Evolutionary conservation across 2,113 vertebrate genomes (phyloP).

Genomic region (Orthonyx spaldingii): DNA sequence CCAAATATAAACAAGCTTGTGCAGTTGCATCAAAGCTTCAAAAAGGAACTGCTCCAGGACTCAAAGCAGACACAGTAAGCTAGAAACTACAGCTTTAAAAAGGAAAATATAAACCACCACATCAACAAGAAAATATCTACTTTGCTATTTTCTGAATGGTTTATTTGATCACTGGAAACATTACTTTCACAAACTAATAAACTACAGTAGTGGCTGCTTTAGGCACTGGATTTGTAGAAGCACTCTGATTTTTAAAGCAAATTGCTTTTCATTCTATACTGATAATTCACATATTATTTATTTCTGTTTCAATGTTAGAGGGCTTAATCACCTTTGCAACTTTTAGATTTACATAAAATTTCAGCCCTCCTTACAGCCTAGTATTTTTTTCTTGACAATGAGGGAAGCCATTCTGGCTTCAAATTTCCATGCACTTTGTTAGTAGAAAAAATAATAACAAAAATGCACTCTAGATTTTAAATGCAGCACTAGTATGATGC

Average conservation of each 20-base stretch:
- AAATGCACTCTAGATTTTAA: constrained; percentile 18
- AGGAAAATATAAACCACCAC: constrained; percentile 48
- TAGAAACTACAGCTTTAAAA: constrained; percentile 53
- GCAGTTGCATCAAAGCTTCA: constrained; percentile 24
- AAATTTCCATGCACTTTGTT: background rate
- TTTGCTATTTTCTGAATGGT: constrained; percentile 37
- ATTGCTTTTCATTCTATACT: constrained; percentile 13
- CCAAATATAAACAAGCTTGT: constrained; percentile 27
- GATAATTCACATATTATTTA: background rate
- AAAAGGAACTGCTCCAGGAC: constrained; percentile 36
- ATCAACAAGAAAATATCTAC: constrained; percentile 45
- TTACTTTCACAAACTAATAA: constrained; percentile 53
- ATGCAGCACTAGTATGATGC: background rate
- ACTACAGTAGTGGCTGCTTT: constrained; percentile 45
- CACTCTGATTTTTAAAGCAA: constrained; percentile 58
- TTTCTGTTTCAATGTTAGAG: background rate
- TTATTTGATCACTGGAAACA: constrained; percentile 41
- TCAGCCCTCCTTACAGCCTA: background rate
- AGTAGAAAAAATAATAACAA: background rate
- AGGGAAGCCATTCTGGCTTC: constrained; percentile 8
- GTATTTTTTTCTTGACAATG: background rate
- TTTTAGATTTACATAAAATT: background rate
- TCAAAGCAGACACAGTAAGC: constrained; percentile 57
- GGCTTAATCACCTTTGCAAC: constrained; percentile 8
- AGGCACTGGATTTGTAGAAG: constrained; percentile 66